Evolutionary conservation across 2,113 vertebrate genomes (phyloP).

Genomic region (Bujurquina vittata): DNA sequence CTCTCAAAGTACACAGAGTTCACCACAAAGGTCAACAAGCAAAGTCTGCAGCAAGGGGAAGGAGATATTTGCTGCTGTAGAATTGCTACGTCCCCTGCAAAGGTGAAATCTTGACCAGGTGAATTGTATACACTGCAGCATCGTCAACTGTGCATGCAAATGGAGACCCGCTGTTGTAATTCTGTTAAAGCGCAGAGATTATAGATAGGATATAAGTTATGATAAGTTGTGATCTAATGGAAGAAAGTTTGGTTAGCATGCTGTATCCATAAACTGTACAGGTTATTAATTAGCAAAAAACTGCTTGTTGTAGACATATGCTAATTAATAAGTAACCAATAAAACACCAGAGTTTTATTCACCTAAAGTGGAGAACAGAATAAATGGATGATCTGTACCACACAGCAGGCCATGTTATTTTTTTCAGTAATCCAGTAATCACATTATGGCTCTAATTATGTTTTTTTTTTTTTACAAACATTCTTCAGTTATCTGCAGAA

Average conservation of each 20-base stretch:
- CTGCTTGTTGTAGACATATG: not conserved
- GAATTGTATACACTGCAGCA: not conserved
- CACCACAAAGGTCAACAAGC: not conserved
- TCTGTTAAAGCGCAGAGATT: not conserved
- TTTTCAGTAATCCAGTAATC: not conserved
- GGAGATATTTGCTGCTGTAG: not conserved
- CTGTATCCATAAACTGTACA: not conserved
- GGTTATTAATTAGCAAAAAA: too few species aligned
- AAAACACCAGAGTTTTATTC: too few species aligned
- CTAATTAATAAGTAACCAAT: not conserved
- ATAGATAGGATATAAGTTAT: too few species aligned
- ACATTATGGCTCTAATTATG: not conserved
- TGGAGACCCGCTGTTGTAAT: not conserved
- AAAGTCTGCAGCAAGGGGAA: not conserved
- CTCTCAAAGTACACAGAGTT: not conserved
- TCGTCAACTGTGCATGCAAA: not conserved
- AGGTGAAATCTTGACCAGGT: not conserved
- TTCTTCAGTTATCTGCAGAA: too few species aligned
- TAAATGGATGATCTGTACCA: rapidly evolving
- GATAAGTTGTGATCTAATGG: not conserved
- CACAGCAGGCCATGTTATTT: not conserved
- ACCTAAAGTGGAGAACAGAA: not conserved
- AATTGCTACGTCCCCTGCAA: not conserved
- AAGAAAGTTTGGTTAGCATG: not conserved
- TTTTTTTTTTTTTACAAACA: not conserved